These are phyloP conservation scores for Cryptus viduatorius DNA, from an alignment of 2,888 invertebrate genomes.

Conservation along the genomic window DNA sequence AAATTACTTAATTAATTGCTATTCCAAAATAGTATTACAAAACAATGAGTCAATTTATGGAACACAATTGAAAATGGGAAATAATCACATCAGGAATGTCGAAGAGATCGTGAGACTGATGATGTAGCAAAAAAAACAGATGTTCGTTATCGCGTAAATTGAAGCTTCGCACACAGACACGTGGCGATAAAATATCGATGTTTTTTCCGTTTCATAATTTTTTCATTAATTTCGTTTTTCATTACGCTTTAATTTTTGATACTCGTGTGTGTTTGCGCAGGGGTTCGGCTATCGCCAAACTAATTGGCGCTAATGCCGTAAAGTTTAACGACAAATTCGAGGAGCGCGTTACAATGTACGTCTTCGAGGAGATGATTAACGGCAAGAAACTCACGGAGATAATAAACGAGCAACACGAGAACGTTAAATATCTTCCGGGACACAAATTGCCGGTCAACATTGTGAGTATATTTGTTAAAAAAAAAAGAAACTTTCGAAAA, in stretches of 20 bases:
- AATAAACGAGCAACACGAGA: conserved; percentile 98
- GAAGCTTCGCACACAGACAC: not conserved
- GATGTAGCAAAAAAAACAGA: not conserved
- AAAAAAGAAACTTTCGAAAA: no score
- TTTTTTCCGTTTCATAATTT: no score
- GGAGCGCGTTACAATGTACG: conserved; percentile 97
- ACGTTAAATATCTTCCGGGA: conserved; percentile 99
- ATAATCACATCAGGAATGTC: conserved; percentile 10
- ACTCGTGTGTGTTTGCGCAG: conserved; percentile 84
- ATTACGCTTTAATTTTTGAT: not conserved
- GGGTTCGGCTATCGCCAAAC: conserved; percentile 99
- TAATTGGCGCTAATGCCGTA: conserved; percentile 95
- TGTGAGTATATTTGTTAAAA: conserved; percentile 88
- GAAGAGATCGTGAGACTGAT: no score
- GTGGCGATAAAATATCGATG: not conserved
- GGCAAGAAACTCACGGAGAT: conserved; percentile 98
- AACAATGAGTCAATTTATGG: not conserved
- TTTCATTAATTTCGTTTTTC: no score
- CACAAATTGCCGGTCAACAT: conserved; percentile 97
- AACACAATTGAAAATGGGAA: not conserved
- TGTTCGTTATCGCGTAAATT: not conserved
- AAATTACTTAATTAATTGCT: conserved; percentile 17
- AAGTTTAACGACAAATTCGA: conserved; percentile 92
- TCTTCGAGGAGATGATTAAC: conserved; percentile 97
- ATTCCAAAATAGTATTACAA: not conserved